A percentile compares a stretch with the other conserved stretches of the same genome.
phyloP scores from a whole-genome alignment of 1,140 invertebrate genomes.

The Drosophila mojavensis region DNA sequence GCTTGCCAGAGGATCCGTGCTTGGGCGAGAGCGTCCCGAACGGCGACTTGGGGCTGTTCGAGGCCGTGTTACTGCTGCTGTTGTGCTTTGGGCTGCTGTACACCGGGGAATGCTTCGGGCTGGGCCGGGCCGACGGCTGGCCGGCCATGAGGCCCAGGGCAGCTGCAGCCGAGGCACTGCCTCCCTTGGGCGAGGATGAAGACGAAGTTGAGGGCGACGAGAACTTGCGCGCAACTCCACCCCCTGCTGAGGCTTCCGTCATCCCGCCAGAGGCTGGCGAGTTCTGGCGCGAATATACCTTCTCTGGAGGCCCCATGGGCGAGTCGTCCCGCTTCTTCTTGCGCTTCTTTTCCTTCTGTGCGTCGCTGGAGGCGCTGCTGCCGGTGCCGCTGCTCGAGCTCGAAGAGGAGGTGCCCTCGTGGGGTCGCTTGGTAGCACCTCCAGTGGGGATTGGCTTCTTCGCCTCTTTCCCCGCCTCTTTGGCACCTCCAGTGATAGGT shows the following conservation, averaged over 20 bases:
- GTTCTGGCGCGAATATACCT: constrained; percentile 85
- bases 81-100: constrained; percentile 90
- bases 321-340: constrained; percentile 90
- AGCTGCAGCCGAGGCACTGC: constrained; percentile 21
- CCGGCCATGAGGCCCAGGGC: constrained; percentile 51
- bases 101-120: constrained; percentile 90
- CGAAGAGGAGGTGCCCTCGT: constrained; percentile 49
- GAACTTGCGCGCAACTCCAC: constrained; percentile 71
- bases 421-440: constrained; percentile 51
- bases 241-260: constrained; percentile 68
- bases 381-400: constrained; percentile 76
- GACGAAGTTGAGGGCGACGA: constrained; percentile 59
- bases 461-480: constrained; percentile 49
- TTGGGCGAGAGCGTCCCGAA: constrained; percentile 89
- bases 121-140: constrained; percentile 87
- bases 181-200: constrained; percentile 87
- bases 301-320: constrained; percentile 93
- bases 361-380: constrained; percentile 78
- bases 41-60: constrained; percentile 87
- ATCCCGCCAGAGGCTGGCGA: constrained; percentile 66
- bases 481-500: constrained; percentile 86
- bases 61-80: constrained; percentile 76
- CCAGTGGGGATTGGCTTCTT: constrained; percentile 21
- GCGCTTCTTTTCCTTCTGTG: constrained; percentile 91
- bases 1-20: constrained; percentile 91